Percentiles rank a stretch among this genome's conserved stretches.
phyloP scores from a whole-genome alignment of 2,113 vertebrate species.

The Aldabrachelys gigantea region DNA sequence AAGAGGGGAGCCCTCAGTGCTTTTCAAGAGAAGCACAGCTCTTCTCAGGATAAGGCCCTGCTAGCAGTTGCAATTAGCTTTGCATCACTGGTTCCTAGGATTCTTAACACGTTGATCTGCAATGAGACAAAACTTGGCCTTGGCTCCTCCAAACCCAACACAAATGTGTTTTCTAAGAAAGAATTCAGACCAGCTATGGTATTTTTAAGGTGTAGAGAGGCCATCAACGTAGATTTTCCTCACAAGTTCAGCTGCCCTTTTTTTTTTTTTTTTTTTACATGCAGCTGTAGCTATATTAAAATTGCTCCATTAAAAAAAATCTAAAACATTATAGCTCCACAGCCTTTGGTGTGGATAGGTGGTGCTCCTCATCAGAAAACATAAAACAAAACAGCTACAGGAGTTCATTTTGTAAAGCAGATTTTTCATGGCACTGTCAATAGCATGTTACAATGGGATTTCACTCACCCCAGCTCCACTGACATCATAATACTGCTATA shows the following conservation, averaged over 20 bases:
- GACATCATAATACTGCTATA: neutral
- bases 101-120: neutral
- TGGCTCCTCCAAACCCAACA: neutral
- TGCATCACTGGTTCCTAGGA: neutral
- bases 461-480: rapidly evolving
- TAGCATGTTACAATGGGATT: neutral
- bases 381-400: neutral
- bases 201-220: neutral
- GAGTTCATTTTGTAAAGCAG: neutral
- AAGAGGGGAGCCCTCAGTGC: neutral
- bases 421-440: neutral
- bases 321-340: neutral
- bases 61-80: neutral
- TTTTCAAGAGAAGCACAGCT: neutral
- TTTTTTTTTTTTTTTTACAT: neutral
- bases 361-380: neutral
- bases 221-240: neutral
- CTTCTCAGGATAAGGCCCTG: neutral
- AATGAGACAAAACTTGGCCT: neutral
- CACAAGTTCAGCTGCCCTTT: neutral
- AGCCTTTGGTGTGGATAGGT: neutral
- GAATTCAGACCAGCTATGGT: neutral
- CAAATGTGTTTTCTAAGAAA: neutral
- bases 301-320: rapidly evolving
- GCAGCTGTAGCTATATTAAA: neutral